Base-by-base conservation (phyloP, 2,113 vertebrate species). In the Ctenodactylus gundi region DNA sequence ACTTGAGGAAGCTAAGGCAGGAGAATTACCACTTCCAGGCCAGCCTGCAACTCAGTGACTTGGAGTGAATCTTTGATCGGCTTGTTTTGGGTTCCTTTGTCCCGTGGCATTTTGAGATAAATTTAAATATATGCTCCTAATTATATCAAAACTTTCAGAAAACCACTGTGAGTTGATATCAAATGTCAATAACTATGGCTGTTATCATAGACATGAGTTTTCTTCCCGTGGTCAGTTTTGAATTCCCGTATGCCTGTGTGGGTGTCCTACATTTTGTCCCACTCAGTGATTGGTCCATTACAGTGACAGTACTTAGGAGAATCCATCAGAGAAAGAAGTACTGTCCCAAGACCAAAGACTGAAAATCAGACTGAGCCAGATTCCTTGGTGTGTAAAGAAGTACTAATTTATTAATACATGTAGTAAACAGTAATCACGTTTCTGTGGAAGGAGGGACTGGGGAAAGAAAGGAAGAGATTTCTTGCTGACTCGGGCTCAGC, bases 51-150 rank as follows among this genome's bases (percentile, higher is more conserved):
- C 7, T 89, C 60, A 4, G 44, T n/a, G n/a, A 57, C 65, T 68
- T 87, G 85, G 23, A 91, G 17, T 78, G 27, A 70, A 11, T 88
- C 53, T 83, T 73, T 64, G 36, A 93, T 44, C 90, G 58, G 25
- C 8, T 72, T 92, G 17, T 83, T 86, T 75, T 44, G 80, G 25
- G 4, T 86, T 46, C 82, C 41, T 81, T 73, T 41, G n/a, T 88
- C 41, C 85, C 92, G 25, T 51, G 51, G 62, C 51, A 68, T 85
- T 91, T 89, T 83, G 25, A 87, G 86, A 62, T 55, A 65, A 88
- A 75, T 4, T 83, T 90, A 70, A 90, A 84, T 72, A 72, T 51
- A 27, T 83, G 4, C n/a, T 93, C 58, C 75, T 80, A 85, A 73
- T 94, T 60, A 92, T 41, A 49, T 60, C 21, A 85, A 86, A 49